Conservation (phyloP, 2,888 invertebrate genomes). For the Scaptodrosophila latifasciaeformis region DNA sequence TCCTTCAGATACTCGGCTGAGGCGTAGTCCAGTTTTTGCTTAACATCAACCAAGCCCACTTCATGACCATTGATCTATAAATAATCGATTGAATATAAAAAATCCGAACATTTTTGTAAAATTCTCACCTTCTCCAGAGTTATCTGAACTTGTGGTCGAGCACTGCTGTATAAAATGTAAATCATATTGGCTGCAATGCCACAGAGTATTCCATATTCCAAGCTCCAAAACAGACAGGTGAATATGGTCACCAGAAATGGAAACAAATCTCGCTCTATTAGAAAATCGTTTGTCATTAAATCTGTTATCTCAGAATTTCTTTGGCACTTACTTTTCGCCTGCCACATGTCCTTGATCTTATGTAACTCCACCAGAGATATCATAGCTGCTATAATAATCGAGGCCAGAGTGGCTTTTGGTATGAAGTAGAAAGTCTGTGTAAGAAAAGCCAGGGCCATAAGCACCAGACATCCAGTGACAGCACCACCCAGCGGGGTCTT, state of each 20-base stretch:
- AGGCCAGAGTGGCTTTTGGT: slow-evolving; percentile 89
- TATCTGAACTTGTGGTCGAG: slow-evolving; percentile 84
- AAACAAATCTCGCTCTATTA: slow-evolving; percentile 90
- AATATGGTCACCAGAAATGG: slow-evolving; percentile 89
- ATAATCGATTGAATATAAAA: background rate
- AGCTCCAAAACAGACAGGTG: slow-evolving; percentile 86
- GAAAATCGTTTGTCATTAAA: no score
- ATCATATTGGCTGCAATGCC: slow-evolving; percentile 87
- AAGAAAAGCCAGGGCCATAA: slow-evolving; percentile 86
- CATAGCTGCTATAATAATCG: slow-evolving; percentile 93
- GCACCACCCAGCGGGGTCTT: slow-evolving; percentile 88
- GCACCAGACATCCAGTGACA: slow-evolving; percentile 84
- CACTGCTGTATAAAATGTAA: slow-evolving; percentile 89
- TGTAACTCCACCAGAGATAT: slow-evolving; percentile 85
- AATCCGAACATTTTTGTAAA: background rate
- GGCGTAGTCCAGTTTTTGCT: slow-evolving; percentile 85
- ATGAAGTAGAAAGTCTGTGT: slow-evolving; percentile 91
- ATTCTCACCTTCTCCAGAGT: slow-evolving; percentile 65
- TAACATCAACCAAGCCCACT: slow-evolving; percentile 80
- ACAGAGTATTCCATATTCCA: slow-evolving; percentile 91
- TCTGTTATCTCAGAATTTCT: no score
- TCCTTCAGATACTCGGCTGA: slow-evolving; percentile 84
- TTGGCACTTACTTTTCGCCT: slow-evolving; percentile 82
- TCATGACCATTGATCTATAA: slow-evolving; percentile 73
- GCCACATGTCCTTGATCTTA: slow-evolving; percentile 83